Evolutionary conservation across 2,888 invertebrate species (phyloP), one percentile per base, ranked within the genome.

Genomic region (Aporophyla nigra): DNA sequence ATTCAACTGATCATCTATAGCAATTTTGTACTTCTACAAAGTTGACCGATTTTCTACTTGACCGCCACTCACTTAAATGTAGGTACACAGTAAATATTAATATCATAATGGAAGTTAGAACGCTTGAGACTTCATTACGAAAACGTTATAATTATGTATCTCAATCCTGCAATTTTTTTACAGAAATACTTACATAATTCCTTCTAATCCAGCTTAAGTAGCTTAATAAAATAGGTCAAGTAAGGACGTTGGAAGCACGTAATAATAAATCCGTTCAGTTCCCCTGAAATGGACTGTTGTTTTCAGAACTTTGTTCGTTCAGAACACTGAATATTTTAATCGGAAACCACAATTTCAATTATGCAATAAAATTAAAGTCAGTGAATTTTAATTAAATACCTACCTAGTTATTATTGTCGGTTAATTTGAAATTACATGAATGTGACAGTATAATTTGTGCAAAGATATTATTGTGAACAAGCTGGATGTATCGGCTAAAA

Each of bases 271-370:
- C 69, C 66, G 24, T 67, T 62, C 6, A 49, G 51, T 70, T 62
- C n/a, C 53, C 63, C 27, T 43, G 68, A 33, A 33, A 3, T 33
- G 33, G 4, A 24, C 24, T 56, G 43, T 33, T 62, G 49, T 68
- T 63, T 82, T 19, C 54, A 56, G 7, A 51, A 75, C 21, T 66
- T 61, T 46, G 27, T n/a, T 27, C 14, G 16, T 19, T 65, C 53
- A 9, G 33, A 54, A 40, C 27, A 71, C 43, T 83, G 65, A 61
- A 83, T 70, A 70, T 66, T 78, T 70, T 58, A 66, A 73, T 53
- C 24, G 12, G 19, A 71, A 73, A 80, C 80, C 80, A 33, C 67
- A 72, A 68, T 40, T 21, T 33, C 51, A 58, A 63, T 80, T 72
- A 46, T 7, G 53, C 19, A 51, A 58, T 58, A 40, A 72, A 40